These are phyloP conservation scores for Pseudorectes ferrugineus DNA, from an alignment of 2,113 vertebrate species.

Conservation along the genomic window DNA sequence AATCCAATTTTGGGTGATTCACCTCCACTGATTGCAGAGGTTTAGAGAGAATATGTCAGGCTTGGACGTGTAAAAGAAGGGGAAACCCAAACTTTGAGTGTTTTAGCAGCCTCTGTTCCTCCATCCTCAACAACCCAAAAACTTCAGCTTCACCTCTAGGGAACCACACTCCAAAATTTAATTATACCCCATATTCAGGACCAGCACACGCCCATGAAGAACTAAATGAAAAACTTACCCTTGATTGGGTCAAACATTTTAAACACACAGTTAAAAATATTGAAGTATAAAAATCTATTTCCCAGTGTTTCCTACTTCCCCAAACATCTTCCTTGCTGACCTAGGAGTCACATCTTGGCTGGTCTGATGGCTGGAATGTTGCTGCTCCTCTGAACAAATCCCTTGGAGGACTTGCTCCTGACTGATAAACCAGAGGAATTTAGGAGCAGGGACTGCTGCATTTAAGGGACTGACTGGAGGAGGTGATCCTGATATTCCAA, in stretches of 20 bases:
- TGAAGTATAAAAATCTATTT: not conserved
- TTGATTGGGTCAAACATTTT: not conserved
- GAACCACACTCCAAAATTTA: not conserved
- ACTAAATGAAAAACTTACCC: not conserved
- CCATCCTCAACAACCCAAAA: not conserved
- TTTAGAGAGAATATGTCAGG: not conserved
- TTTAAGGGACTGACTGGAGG: not conserved
- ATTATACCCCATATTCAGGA: not conserved
- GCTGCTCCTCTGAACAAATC: not conserved
- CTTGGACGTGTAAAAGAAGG: fast-evolving
- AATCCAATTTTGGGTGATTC: not conserved
- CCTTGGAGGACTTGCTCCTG: not conserved
- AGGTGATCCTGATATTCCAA: not conserved
- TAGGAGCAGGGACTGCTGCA: not conserved
- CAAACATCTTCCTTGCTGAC: not conserved
- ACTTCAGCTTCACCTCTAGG: not conserved
- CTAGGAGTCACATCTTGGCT: not conserved
- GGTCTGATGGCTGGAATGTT: not conserved
- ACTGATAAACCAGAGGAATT: not conserved
- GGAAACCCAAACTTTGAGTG: not conserved
- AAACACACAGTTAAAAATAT: not conserved
- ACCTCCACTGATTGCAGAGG: not conserved
- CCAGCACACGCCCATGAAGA: not conserved
- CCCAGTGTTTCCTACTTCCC: not conserved
- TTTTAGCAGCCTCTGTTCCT: not conserved